Conservation (phyloP, 2,113 vertebrate species). For the Poicephalus meyeri region DNA sequence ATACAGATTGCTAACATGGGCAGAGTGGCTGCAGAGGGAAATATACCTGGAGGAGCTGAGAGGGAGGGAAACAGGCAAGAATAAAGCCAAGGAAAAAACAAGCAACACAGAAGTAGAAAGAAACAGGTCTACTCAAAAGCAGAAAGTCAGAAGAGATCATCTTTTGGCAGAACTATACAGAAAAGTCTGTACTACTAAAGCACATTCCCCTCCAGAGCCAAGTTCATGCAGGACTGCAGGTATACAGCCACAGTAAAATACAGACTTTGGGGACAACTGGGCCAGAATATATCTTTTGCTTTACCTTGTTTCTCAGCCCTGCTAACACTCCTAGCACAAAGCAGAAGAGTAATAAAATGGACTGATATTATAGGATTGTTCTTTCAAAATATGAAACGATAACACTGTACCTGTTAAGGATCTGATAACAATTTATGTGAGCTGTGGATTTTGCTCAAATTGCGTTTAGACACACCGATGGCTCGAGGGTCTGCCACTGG, state of each 20-base stretch:
- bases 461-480: rapidly evolving
- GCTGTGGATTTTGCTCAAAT: neutral
- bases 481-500: neutral
- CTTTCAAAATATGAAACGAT: neutral
- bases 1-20: neutral
- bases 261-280: neutral
- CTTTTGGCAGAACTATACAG: neutral
- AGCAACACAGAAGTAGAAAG: neutral
- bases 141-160: neutral
- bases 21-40: neutral
- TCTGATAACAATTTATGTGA: neutral
- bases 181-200: neutral
- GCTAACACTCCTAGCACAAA: neutral
- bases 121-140: neutral
- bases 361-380: neutral
- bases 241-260: neutral
- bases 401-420: neutral
- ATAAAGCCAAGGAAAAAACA: neutral
- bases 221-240: neutral
- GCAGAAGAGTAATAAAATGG: neutral
- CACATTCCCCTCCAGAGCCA: neutral
- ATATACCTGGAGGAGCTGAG: neutral
- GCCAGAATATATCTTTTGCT: neutral
- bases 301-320: neutral
- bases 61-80: neutral